Base-by-base conservation (phyloP, 2,113 vertebrate genomes). In the Hyperopisus bebe region DNA sequence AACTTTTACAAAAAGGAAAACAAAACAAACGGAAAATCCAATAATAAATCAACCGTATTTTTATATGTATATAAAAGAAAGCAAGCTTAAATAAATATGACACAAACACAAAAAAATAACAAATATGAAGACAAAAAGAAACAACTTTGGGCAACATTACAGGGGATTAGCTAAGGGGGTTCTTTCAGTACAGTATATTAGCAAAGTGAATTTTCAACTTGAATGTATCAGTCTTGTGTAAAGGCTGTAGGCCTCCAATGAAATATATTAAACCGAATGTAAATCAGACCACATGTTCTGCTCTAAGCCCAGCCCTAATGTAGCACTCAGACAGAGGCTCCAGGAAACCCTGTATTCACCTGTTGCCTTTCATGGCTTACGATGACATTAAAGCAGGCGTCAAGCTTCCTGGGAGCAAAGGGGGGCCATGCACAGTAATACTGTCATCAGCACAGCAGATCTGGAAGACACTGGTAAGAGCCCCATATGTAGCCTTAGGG, bases 61-160 rank as follows among this genome's bases (percentile, higher is more conserved):
- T 94, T 94, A 94, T 95, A 96, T 94, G 85, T 53, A 19, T 87
- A 87, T 53, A 87, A 96, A 94, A 96, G 92, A 95, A 90, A 93
- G 89, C 91, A 94, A 91, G 93, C 92, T 92, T 93, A 96, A 84
- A 96, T 96, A 96, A 96, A 96, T 96, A 96, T 94, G 87, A 96
- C 93, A 94, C 42, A 55, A 87, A 88, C 92, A 95, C 90, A 91
- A 95, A 53, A 50, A 58, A 58, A 58, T 0, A 58, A 93, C 92
- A 94, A 91, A 44, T 77, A 90, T 90, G 92, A 48, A 53, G 50
- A 53, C 48, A 39, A 53, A 93, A 93, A 94, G 94, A 94, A 95
- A 93, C 92, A 94, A 92, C 91, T 93, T 92, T 92, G 92, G 93
- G 91, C 42, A 27, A 90, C 51, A 88, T 93, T 94, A 92, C 92